Percentiles rank a stretch among this genome's conserved stretches.
phyloP scores from a whole-genome alignment of 2,113 vertebrate genomes.

The Odontesthes bonariensis region DNA sequence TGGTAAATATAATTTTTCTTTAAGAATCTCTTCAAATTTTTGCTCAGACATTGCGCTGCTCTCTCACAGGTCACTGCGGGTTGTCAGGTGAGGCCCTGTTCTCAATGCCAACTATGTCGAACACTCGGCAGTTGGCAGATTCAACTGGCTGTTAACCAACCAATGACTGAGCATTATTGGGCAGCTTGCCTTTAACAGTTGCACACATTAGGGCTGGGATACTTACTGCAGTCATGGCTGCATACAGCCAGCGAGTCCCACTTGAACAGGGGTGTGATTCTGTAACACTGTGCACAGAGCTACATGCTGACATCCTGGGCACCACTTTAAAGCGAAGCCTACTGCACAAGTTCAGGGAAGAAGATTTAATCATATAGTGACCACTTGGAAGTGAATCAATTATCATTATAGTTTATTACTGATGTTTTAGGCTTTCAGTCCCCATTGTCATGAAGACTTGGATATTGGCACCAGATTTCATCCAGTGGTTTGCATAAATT shows the following conservation, averaged over 20 bases:
- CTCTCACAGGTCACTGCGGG: too few relatives aligned
- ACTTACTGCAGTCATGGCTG: slow-evolving; percentile 6
- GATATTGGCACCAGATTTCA: too few relatives aligned
- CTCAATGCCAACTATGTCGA: not conserved
- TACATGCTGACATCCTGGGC: slow-evolving; percentile 43
- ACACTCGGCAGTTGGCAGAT: slow-evolving; percentile 2
- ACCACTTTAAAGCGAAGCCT: slow-evolving; percentile 4
- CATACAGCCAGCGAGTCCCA: slow-evolving; percentile 26
- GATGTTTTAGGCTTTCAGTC: too few relatives aligned
- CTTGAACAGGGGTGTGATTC: slow-evolving; percentile 28
- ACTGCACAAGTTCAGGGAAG: not conserved
- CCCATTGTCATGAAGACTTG: too few relatives aligned
- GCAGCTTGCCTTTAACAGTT: slow-evolving; percentile 9
- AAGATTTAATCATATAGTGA: not conserved
- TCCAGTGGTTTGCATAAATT: too few relatives aligned
- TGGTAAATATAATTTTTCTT: too few relatives aligned
- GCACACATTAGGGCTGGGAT: slow-evolving; percentile 34
- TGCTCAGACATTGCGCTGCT: too few relatives aligned
- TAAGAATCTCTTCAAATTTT: too few relatives aligned
- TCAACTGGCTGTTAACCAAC: slow-evolving; percentile 24
- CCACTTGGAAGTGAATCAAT: slow-evolving; percentile 4
- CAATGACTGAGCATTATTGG: not conserved
- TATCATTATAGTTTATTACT: not conserved
- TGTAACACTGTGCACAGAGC: slow-evolving; percentile 9
- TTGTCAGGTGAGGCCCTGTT: slow-evolving; percentile 17